A percentile compares a stretch with the other conserved stretches of the same genome.
Conservation (phyloP, 2,113 vertebrate species). For the Amia ocellicauda region DNA sequence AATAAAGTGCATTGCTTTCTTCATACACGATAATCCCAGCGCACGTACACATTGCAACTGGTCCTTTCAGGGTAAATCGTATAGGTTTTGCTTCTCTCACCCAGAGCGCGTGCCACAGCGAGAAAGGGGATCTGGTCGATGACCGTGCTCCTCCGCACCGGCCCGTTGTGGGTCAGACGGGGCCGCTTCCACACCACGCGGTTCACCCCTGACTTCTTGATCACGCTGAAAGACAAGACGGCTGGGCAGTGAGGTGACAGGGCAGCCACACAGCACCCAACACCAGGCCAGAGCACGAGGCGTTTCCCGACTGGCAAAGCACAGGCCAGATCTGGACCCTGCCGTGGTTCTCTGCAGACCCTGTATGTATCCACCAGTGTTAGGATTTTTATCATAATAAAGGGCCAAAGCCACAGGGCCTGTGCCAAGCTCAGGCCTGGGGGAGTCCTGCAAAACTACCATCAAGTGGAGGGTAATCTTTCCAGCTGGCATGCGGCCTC, state of each 20-base stretch:
- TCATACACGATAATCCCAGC: not conserved
- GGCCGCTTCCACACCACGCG: conserved; percentile 96
- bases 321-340: no score
- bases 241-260: not conserved
- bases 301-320: no score
- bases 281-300: no score
- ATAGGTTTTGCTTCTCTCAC: conserved; percentile 60
- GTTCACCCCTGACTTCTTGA: conserved; percentile 96
- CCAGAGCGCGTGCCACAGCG: conserved; percentile 87
- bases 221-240: conserved; percentile 69
- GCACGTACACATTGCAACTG: not conserved
- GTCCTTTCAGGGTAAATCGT: no score
- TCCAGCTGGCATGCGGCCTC: no score
- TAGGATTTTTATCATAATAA: no score
- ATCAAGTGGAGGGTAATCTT: no score
- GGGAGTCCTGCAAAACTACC: no score
- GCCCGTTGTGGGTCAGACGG: conserved; percentile 85
- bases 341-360: no score
- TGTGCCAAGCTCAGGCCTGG: no score
- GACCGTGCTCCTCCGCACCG: conserved; percentile 88
- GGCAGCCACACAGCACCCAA: no score
- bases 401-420: no score
- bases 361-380: not conserved
- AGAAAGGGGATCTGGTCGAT: conserved; percentile 97
- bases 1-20: not conserved